Conservation (phyloP, 1,140 invertebrate species). For the Phocides pigmalion region DNA sequence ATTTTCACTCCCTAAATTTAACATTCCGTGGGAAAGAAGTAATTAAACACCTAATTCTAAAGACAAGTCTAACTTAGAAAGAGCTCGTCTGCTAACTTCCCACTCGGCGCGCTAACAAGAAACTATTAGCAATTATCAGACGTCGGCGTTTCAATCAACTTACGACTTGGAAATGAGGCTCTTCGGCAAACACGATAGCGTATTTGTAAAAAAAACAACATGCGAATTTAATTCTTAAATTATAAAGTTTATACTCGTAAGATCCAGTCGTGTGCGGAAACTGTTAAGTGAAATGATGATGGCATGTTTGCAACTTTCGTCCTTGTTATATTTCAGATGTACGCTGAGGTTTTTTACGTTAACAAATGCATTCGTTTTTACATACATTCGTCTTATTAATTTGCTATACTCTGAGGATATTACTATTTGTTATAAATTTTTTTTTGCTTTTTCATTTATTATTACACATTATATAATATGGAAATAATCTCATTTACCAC, state of each 20-base stretch:
- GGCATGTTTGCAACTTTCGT: constrained; percentile 52
- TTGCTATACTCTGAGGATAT: too few relatives aligned
- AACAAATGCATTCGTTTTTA: too few relatives aligned
- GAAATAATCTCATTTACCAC: too few relatives aligned
- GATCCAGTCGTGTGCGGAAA: background rate
- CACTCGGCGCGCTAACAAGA: constrained; percentile 59
- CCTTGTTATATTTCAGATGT: constrained; percentile 30
- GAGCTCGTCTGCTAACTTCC: constrained; percentile 57
- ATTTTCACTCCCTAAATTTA: too few relatives aligned
- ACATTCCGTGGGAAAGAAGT: constrained; percentile 23
- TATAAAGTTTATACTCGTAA: constrained; percentile 23
- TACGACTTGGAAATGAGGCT: constrained; percentile 61
- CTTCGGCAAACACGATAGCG: constrained; percentile 49
- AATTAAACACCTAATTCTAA: constrained; percentile 52
- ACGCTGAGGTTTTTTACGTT: too few relatives aligned
- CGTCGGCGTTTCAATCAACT: constrained; percentile 73
- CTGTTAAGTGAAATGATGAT: constrained; percentile 35
- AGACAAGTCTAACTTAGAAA: constrained; percentile 45
- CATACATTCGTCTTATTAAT: too few relatives aligned
- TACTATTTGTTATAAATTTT: too few relatives aligned
- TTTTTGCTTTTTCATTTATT: too few relatives aligned
- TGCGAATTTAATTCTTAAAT: background rate
- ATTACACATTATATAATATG: too few relatives aligned
- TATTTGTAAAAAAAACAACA: background rate
- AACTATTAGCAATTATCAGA: constrained; percentile 74